These are phyloP conservation scores for Stegastes partitus DNA, from an alignment of 2,113 vertebrate genomes.

Conservation along the genomic window DNA sequence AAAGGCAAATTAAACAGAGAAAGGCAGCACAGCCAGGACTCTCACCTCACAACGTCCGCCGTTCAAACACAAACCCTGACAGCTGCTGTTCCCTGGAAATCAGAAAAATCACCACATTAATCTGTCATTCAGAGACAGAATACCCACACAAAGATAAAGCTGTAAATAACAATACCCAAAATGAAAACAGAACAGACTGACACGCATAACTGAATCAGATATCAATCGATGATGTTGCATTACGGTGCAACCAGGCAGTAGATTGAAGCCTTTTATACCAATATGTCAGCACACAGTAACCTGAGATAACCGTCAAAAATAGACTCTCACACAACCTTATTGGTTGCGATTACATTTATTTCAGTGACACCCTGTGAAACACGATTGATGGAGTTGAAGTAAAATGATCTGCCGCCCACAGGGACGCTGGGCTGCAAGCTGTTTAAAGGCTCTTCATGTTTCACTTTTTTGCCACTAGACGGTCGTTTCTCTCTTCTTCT, in stretches of 20 bases:
- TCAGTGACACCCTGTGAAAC: slow-evolving; percentile 5
- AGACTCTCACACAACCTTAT: not conserved
- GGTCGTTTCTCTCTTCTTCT: slow-evolving; percentile 13
- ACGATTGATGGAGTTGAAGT: slow-evolving; percentile 15
- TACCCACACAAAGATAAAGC: not conserved
- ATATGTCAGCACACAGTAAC: not conserved
- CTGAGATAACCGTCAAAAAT: not conserved
- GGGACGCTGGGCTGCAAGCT: not conserved
- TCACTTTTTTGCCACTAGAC: slow-evolving; percentile 16
- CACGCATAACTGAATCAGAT: not conserved
- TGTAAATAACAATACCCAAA: slow-evolving; percentile 11
- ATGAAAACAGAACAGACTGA: not conserved
- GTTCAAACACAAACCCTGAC: slow-evolving; percentile 94
- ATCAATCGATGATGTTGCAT: not conserved
- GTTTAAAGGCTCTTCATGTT: slow-evolving; percentile 33
- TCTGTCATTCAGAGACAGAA: slow-evolving; percentile 10
- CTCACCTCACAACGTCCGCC: slow-evolving; percentile 93
- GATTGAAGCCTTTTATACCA: not conserved
- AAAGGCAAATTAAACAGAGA: slow-evolving; percentile 10
- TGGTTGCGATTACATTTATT: slow-evolving; percentile 4
- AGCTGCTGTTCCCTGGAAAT: slow-evolving; percentile 94
- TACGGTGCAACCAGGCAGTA: not conserved
- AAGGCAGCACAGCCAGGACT: slow-evolving; percentile 2
- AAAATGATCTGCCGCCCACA: slow-evolving; percentile 36
- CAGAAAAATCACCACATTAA: slow-evolving; percentile 36